Evolutionary conservation across 2,797 vertebrate genomes (phyloP), one percentile per base, ranked within the genome.

Genomic region (Chromis chromis): DNA sequence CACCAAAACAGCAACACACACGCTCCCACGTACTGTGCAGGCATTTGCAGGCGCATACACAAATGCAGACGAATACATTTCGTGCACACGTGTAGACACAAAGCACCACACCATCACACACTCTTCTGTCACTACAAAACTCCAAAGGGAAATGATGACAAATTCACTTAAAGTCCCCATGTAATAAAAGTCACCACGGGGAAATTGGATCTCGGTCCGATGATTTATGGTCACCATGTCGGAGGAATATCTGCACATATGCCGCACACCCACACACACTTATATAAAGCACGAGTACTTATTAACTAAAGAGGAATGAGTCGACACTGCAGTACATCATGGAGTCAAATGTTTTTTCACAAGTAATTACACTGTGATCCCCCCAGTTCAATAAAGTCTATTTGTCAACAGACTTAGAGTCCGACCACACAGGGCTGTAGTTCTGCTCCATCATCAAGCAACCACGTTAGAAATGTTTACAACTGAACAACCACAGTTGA

Each of bases 141-240:
- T 68, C 61, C 25, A 40, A 65, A 48, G 76, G 67, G 77, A 80
- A 60, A 69, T 72, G 33, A 78, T 39, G 53, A 54, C 50, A 79
- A 81, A 84, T 78, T 87, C 54, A 74, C 52, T 88, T 83, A 33
- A 49, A 63, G 46, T 61, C 63, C 60, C 46, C 13, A 13, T 50
- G 70, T 79, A 77, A 79, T 83, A 67, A 88, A 86, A 70, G 46
- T 58, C 60, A 56, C 60, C 48, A 36, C 62, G 1, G 70, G 57
- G 64, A 81, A 83, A 89, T 82, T 77, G 64, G 55, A 83, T 86
- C 66, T 58, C 1, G 21, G 59, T 33, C 50, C 40, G 57, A 75
- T 82, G 81, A 86, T 88, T 87, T 79, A 85, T 90, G 64, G 71
- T 65, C 42, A 42, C 21, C 3, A 7, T 67, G 44, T 57, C 55